Conservation (phyloP, 2,888 invertebrate genomes). For the Agrilus cyanescens region DNA sequence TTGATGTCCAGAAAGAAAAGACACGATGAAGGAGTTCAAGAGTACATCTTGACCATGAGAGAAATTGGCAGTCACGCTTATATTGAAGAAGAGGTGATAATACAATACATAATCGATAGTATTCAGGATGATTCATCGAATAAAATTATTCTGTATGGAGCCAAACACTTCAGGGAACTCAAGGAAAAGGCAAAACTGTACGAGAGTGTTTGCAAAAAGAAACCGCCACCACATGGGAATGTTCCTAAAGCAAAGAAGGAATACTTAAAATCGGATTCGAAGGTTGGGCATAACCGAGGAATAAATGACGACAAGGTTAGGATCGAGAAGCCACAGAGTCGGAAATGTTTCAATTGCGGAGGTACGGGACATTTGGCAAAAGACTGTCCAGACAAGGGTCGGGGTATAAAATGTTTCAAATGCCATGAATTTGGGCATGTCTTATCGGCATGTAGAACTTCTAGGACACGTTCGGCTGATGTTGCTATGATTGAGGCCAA, state of each 20-base stretch:
- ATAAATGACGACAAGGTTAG: too few relatives aligned
- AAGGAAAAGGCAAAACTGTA: conserved; percentile 15
- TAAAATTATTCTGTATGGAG: conserved; percentile 18
- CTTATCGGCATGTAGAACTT: background rate
- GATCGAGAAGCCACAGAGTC: too few relatives aligned
- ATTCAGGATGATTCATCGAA: conserved; percentile 19
- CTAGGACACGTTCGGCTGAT: too few relatives aligned
- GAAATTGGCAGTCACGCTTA: conserved; percentile 26
- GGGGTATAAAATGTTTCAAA: conserved; percentile 22
- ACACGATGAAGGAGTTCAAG: conserved; percentile 24
- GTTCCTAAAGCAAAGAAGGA: too few relatives aligned
- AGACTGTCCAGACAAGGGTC: conserved; percentile 13
- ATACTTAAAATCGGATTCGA: too few relatives aligned
- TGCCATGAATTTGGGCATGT: conserved; percentile 20
- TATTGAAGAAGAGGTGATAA: conserved; percentile 25
- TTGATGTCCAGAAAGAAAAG: conserved; percentile 22
- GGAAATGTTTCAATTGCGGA: conserved; percentile 13
- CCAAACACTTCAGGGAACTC: conserved; percentile 12
- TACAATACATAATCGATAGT: conserved; percentile 31
- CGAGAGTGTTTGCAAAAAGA: conserved; percentile 10
- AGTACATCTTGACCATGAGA: conserved; percentile 28
- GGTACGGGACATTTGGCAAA: conserved; percentile 9
- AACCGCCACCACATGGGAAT: too few relatives aligned
- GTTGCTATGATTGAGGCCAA: too few relatives aligned
- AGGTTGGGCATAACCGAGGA: too few relatives aligned